Evolutionary conservation across 2,113 vertebrate species (phyloP).

Genomic region (Fregata magnificens): DNA sequence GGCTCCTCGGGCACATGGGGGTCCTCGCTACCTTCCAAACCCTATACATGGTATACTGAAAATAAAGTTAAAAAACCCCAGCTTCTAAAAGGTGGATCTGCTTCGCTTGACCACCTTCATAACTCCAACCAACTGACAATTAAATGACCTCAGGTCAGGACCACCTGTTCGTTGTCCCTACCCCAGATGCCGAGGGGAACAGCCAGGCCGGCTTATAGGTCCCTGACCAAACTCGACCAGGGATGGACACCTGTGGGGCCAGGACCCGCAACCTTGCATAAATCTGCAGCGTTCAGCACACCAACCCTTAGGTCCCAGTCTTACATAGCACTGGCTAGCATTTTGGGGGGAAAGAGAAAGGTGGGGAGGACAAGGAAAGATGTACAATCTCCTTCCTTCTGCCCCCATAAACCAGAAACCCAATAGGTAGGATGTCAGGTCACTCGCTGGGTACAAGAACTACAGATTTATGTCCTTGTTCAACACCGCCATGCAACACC

Average conservation of each 20-base stretch:
- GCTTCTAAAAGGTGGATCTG: background rate
- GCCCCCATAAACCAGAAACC: background rate
- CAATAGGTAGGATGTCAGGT: rapidly evolving
- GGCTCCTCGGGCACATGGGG: rapidly evolving
- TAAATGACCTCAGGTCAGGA: no score
- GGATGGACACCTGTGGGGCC: background rate
- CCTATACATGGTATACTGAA: no score
- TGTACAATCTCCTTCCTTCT: background rate
- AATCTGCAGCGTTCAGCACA: background rate
- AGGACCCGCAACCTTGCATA: background rate
- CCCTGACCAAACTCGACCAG: rapidly evolving
- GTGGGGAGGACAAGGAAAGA: background rate
- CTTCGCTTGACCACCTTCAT: background rate
- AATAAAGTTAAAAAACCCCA: background rate
- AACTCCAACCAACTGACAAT: background rate
- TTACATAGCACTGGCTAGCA: background rate
- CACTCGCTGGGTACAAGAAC: background rate
- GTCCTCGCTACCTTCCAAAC: background rate
- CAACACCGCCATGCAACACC: background rate
- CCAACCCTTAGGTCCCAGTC: no score
- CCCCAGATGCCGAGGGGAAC: rapidly evolving
- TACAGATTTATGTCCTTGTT: background rate
- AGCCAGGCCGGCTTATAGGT: background rate
- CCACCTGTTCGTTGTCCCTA: rapidly evolving
- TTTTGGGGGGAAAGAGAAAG: background rate